A percentile compares a stretch with the other conserved stretches of the same genome.
Evolutionary conservation across 2,888 invertebrate genomes (phyloP).

Genomic region (Polydrusus cervinus): DNA sequence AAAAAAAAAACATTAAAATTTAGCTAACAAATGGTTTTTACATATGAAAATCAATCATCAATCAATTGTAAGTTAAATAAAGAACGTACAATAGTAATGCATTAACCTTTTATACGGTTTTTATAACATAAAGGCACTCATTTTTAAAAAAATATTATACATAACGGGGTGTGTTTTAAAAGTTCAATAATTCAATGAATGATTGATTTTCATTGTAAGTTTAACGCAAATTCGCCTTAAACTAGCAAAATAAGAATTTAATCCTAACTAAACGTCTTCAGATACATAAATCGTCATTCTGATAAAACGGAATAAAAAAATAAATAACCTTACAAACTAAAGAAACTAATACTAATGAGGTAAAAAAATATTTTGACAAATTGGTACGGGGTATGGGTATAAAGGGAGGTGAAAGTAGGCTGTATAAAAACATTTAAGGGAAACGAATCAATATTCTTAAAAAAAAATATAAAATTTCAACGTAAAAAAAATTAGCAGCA

Average conservation of each 20-base stretch:
- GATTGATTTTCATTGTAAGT: not conserved
- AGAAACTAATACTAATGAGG: conserved; percentile 34
- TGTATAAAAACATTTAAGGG: no score
- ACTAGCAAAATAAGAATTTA: not conserved
- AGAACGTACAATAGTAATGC: no score
- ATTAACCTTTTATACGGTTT: not conserved
- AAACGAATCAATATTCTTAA: no score
- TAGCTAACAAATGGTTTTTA: conserved; percentile 5
- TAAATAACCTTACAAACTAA: conserved; percentile 38
- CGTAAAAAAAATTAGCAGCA: no score
- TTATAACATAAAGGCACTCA: not conserved
- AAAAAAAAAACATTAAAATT: conserved; percentile 20
- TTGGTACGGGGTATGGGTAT: not conserved
- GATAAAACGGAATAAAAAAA: conserved; percentile 22
- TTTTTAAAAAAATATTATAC: not conserved
- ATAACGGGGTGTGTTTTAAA: no score
- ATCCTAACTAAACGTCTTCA: not conserved
- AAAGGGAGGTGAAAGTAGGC: no score
- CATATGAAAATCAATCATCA: not conserved
- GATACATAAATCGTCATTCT: not conserved
- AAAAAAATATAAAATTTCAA: no score
- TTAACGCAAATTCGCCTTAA: no score
- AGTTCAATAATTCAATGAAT: no score
- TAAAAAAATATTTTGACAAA: conserved; percentile 28
- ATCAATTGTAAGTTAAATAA: not conserved